A percentile compares a stretch with the other conserved stretches of the same genome.
Conservation (phyloP, 2,888 invertebrate genomes). For the Muschampia plurimacula region DNA sequence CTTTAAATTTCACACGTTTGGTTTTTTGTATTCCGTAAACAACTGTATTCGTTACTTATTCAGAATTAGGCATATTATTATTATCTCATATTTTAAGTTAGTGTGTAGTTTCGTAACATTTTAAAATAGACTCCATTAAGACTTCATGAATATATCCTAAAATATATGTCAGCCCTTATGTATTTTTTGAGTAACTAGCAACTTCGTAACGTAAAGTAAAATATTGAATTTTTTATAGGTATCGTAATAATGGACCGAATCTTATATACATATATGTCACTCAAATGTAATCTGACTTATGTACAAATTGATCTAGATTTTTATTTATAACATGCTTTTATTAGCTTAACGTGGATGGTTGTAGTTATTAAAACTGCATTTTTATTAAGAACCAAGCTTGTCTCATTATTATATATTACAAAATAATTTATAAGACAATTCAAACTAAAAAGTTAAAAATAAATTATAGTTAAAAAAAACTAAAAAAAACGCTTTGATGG, state of each 20-base stretch:
- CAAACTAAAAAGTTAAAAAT: too few species aligned
- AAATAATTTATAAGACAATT: too few species aligned
- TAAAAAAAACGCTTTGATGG: too few species aligned
- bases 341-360: too few species aligned
- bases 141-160: too few species aligned
- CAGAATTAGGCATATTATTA: background rate
- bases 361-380: too few species aligned
- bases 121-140: background rate
- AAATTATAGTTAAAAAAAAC: too few species aligned
- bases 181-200: too few species aligned
- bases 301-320: slow-evolving; percentile 24
- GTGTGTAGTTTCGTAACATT: background rate
- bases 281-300: background rate
- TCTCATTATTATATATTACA: too few species aligned
- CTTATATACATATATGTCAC: slow-evolving; percentile 14
- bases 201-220: background rate
- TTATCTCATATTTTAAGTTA: background rate
- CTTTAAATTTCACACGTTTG: slow-evolving; percentile 15
- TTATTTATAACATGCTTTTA: background rate
- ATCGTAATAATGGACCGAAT: background rate
- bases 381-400: too few species aligned
- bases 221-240: background rate
- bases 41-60: background rate
- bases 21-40: background rate
- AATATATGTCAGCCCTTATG: too few species aligned